These are phyloP conservation scores for Poecile atricapillus DNA, from an alignment of 2,113 vertebrate species.

Conservation along the genomic window DNA sequence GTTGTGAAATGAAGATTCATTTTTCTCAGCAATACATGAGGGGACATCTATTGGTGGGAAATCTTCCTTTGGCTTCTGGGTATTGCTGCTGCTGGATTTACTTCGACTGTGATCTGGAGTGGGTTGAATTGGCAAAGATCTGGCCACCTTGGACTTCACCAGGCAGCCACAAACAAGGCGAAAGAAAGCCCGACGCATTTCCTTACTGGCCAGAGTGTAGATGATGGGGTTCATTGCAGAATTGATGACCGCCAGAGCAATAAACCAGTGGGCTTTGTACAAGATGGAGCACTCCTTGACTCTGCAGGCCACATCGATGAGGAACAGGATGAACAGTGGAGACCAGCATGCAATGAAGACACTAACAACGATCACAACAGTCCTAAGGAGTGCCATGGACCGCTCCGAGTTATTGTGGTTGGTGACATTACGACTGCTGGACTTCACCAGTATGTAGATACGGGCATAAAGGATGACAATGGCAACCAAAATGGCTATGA, in stretches of 20 bases:
- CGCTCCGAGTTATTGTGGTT: slow-evolving; percentile 86
- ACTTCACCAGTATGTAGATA: slow-evolving; percentile 91
- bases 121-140: slow-evolving; percentile 68
- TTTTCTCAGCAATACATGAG: not conserved
- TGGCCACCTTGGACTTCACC: slow-evolving; percentile 48
- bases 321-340: slow-evolving; percentile 87
- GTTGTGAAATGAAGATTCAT: slow-evolving; percentile 60
- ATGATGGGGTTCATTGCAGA: slow-evolving; percentile 95
- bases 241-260: slow-evolving; percentile 88
- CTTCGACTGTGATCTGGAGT: slow-evolving; percentile 83
- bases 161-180: slow-evolving; percentile 83
- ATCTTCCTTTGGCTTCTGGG: slow-evolving; percentile 73
- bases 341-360: slow-evolving; percentile 96
- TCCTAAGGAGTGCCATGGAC: slow-evolving; percentile 91
- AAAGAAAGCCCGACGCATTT: slow-evolving; percentile 92
- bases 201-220: slow-evolving; percentile 93
- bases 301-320: slow-evolving; percentile 88
- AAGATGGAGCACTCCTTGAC: slow-evolving; percentile 78
- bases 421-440: slow-evolving; percentile 89
- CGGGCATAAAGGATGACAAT: slow-evolving; percentile 89
- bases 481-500: slow-evolving; percentile 83
- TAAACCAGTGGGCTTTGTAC: slow-evolving; percentile 87
- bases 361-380: slow-evolving; percentile 90
- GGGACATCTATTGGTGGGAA: not conserved
- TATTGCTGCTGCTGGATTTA: slow-evolving; percentile 88